A percentile compares a stretch with the other conserved stretches of the same genome.
Evolutionary conservation across 2,888 invertebrate genomes (phyloP).

Genomic region (Acrobasis repandana): DNA sequence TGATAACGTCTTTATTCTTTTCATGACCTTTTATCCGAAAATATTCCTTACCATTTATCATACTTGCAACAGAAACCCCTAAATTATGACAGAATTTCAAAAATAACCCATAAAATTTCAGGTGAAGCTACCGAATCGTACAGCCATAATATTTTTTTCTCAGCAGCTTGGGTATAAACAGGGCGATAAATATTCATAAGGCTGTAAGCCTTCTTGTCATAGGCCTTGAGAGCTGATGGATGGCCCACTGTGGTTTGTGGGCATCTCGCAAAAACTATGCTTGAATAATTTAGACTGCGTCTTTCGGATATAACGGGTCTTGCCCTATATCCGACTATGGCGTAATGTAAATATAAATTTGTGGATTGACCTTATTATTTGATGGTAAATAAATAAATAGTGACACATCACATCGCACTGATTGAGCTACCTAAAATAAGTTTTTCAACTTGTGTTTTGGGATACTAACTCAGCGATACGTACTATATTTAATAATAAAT

Average conservation of each 20-base stretch:
- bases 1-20: no score
- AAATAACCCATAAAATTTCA: constrained; percentile 26
- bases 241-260: constrained; percentile 52
- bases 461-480: no score
- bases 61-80: no score
- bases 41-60: neutral
- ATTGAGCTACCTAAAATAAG: no score
- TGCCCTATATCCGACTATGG: no score
- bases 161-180: constrained; percentile 60
- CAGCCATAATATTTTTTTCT: constrained; percentile 54
- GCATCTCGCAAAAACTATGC: constrained; percentile 18
- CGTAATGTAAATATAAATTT: constrained; percentile 1
- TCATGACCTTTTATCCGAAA: neutral
- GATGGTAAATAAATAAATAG: neutral
- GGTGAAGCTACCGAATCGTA: constrained; percentile 43
- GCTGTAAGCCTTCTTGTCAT: constrained; percentile 75
- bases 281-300: constrained; percentile 17
- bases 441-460: no score
- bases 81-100: no score
- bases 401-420: no score
- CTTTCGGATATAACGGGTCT: constrained; percentile 2
- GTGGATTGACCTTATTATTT: constrained; percentile 8
- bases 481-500: no score
- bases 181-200: constrained; percentile 75
- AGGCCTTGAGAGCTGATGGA: constrained; percentile 74